Evolutionary conservation across 2,888 invertebrate genomes (phyloP).

Genomic region (Rhaphigaster nebulosa): DNA sequence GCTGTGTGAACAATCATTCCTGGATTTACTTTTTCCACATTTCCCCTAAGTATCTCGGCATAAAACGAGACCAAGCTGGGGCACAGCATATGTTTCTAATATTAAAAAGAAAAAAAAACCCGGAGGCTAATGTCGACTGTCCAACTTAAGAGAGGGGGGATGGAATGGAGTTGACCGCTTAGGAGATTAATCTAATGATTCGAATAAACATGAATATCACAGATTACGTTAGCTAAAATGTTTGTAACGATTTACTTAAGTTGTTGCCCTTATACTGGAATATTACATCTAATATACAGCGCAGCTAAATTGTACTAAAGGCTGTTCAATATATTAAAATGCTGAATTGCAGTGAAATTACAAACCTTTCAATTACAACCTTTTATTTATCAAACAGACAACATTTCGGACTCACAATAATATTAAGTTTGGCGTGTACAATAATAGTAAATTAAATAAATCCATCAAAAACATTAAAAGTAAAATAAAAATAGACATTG

Average conservation of each 20-base stretch:
- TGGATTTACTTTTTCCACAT: constrained; percentile 45
- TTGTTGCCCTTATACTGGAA: no score
- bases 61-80: constrained; percentile 40
- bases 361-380: no score
- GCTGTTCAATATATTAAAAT: no score
- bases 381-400: no score
- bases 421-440: no score
- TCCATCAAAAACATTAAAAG: no score
- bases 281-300: no score
- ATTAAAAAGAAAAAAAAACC: constrained; percentile 4
- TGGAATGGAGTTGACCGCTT: background rate
- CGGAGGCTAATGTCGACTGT: background rate
- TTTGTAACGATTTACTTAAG: background rate
- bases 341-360: no score
- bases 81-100: constrained; percentile 29
- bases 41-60: constrained; percentile 52
- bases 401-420: no score
- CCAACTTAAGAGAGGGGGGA: background rate
- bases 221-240: background rate
- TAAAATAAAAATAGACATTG: no score
- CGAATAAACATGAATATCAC: background rate
- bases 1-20: constrained; percentile 54
- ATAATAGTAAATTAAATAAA: no score
- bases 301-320: no score
- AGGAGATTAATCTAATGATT: background rate